Base-by-base conservation (phyloP, 2,113 vertebrate genomes). In the Prunella himalayana region DNA sequence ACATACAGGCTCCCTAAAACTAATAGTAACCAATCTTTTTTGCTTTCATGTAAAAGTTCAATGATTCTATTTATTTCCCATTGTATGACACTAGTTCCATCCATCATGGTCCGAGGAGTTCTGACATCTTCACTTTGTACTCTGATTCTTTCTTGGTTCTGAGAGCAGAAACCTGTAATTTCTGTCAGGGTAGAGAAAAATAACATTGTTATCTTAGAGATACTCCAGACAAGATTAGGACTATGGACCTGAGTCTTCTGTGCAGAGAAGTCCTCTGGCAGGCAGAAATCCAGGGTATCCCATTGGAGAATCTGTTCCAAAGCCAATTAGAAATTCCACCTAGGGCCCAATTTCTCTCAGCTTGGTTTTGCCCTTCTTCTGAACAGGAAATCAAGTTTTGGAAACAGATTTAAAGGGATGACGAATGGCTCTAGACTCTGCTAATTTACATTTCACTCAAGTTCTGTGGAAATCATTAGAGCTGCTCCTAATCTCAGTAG, bases 371-470 rank as follows among this genome's bases (percentile, higher is more conserved):
- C 70, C 92, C 85, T 95, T 90, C 94, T 94, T 94, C 91, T 92
- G 85, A 72, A 49, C 47, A 95, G 95, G 94, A 97, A 97, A 88
- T 89, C 37, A 95, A 56, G 63, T 86, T 94, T 39, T 28, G 13
- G 88, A 90, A 60, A 63, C 65, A 94, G 91, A 84, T 78, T 90
- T 54, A n/a, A 61, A 90, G 88, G 54, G 86, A 94, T 59, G 75
- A 90, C 47, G 88, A 83, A 93, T 64, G 7, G 41, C 79, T 88
- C 4, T 22, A 53, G 51, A 33, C 72, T 81, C 35, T 56, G 47
- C 15, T 93, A 81, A 95, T 86, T 75, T 66, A 70, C 64, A 68
- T 88, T 88, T 90, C 81, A 60, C 33, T 15, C 25, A 31, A 86
- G 35, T 73, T 70, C 86, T 13, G 3, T 81, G 69, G 85, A 86